Base-by-base conservation (phyloP, 2,888 invertebrate species). In the Acanthococcus lagerstroemiae region DNA sequence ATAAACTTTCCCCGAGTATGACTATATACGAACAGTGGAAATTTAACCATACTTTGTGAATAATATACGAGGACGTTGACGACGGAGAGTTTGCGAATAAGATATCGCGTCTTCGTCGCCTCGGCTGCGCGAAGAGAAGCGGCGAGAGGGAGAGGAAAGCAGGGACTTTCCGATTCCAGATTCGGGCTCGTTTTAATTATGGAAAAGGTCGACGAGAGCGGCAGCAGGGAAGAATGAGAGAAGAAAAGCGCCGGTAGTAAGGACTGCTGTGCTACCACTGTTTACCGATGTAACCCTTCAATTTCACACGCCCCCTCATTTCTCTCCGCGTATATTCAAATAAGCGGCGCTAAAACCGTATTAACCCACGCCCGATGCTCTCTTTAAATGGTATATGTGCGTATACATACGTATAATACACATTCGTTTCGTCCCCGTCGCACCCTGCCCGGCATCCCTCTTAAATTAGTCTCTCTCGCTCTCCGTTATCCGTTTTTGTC, bases 271-370 rank as follows among this genome's bases (percentile, higher is more conserved):
- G 61, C 61, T 52, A 61, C 61, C 50, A 61, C 48, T 61, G 61
- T 61, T 61, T 61, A 61, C 61, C 61, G 19, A 61, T 61, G 50
- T 61, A 60, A 60, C 60, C 61, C 61, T 61, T 61, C 61, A 61
- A 50, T 61, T 61, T 52, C 61, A 61, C 61, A 61, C 61, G 61
- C 45, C n/a, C 61, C 61, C 27, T 30, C 58, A 21, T 61, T 46
- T 27, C 46, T 30, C 30, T 61, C 26, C 26, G 17, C 45, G 24
- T 50, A 27, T 61, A 61, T 61, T 60, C 48, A 60, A 60, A 60
- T 60, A 60, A 60, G 60, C 60, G 60, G 46, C 60, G 45, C 60
- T 60, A 48, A 60, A 60, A 60, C 45, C 60, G 60, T 60, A 60
- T 60, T 60, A 60, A 60, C 48, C 60, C 50, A 48, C 60, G 60